These are phyloP conservation scores for Eudasyphora cyanicolor DNA, from an alignment of 2,888 invertebrate species.

Conservation along the genomic window DNA sequence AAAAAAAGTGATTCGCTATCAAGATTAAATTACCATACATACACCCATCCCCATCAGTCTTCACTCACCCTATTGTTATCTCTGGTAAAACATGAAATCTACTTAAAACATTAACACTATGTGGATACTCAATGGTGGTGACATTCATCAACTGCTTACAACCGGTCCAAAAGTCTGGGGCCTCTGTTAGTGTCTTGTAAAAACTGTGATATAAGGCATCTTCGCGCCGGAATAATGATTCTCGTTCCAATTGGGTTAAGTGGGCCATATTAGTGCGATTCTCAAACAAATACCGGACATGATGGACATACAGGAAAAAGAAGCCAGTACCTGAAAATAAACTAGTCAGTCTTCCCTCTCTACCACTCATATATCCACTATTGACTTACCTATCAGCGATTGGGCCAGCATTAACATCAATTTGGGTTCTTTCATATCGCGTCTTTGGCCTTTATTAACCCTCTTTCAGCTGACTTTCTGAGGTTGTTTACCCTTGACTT, in stretches of 20 bases:
- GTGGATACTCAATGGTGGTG: conserved; percentile 89
- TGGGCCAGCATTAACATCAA: conserved; percentile 75
- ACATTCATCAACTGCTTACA: conserved; percentile 85
- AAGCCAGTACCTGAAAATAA: conserved; percentile 83
- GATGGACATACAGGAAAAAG: conserved; percentile 84
- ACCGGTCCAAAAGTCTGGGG: conserved; percentile 84
- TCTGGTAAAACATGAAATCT: conserved; percentile 93
- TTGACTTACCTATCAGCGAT: conserved; percentile 77
- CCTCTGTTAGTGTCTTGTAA: conserved; percentile 89
- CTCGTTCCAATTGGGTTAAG: conserved; percentile 88
- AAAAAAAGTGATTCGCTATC: neutral
- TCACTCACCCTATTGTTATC: conserved; percentile 81
- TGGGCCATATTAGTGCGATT: conserved; percentile 91
- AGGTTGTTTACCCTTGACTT: neutral
- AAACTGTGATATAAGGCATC: conserved; percentile 95
- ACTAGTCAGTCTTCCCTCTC: conserved; percentile 67
- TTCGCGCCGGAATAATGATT: conserved; percentile 92
- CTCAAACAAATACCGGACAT: conserved; percentile 88
- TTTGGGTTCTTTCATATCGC: conserved; percentile 76
- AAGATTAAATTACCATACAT: neutral
- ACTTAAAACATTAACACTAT: conserved; percentile 89
- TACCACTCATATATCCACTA: too few relatives aligned
- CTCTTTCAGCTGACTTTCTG: neutral
- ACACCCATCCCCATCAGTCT: neutral
- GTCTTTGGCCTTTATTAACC: neutral